Conservation (phyloP, 2,113 vertebrate species). For the Verasper variegatus region DNA sequence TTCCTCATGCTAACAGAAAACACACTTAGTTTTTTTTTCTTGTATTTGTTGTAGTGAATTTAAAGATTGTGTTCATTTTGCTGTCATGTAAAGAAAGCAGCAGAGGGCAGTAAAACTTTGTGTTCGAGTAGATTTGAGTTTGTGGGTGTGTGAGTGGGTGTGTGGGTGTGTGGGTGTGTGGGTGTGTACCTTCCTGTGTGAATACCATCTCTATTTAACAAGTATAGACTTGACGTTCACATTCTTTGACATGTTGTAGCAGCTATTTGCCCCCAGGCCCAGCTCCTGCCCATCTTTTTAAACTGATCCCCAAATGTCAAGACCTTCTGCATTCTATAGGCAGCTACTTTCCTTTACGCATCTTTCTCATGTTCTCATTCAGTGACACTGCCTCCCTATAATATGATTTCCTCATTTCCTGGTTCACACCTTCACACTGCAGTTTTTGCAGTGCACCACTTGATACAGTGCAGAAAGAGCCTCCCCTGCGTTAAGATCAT, state of each 20-base stretch:
- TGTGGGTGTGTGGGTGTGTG: neutral
- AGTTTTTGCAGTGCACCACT: neutral
- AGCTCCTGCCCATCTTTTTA: slow-evolving; percentile 53
- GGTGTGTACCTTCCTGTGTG: slow-evolving; percentile 1
- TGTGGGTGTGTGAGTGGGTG: neutral
- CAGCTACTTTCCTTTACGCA: slow-evolving; percentile 21
- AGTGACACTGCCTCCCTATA: neutral
- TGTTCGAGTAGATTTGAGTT: neutral
- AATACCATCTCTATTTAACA: slow-evolving; percentile 68
- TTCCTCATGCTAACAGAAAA: neutral
- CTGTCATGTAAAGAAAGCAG: neutral
- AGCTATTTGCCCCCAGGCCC: slow-evolving; percentile 37
- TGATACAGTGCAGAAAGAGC: slow-evolving; percentile 11
- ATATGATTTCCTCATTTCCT: slow-evolving; percentile 32
- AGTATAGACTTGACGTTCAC: slow-evolving; percentile 77
- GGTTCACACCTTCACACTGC: slow-evolving; percentile 11
- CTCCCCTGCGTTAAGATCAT: slow-evolving; percentile 13
- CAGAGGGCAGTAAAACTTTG: neutral
- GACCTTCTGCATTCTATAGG: slow-evolving; percentile 21
- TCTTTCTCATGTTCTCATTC: neutral
- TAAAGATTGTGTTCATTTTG: neutral
- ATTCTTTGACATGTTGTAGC: slow-evolving; percentile 77
- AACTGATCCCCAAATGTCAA: slow-evolving; percentile 43
- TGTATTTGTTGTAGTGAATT: neutral
- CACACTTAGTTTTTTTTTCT: neutral